These are phyloP conservation scores for Ferrisia virgata DNA, from an alignment of 2,888 invertebrate species.

Conservation along the genomic window DNA sequence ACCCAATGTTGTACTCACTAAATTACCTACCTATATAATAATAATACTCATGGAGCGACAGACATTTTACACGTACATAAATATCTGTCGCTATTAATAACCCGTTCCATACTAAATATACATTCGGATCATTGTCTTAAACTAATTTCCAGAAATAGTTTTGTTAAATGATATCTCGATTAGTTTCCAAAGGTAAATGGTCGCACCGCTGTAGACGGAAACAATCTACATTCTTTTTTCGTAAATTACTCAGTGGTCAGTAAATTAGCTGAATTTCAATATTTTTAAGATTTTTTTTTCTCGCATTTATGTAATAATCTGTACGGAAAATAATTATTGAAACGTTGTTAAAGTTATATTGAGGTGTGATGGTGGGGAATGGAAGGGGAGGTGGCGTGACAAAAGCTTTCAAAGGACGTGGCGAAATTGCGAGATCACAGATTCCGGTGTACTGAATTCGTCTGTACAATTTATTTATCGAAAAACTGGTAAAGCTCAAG, in stretches of 20 bases:
- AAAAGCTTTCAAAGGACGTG: too few relatives aligned
- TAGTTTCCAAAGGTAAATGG: background rate
- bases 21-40: background rate
- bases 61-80: background rate
- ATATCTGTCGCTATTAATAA: background rate
- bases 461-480: too few relatives aligned
- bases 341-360: too few relatives aligned
- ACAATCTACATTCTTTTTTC: background rate
- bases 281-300: too few relatives aligned
- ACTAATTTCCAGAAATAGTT: conserved; percentile 13
- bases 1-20: background rate
- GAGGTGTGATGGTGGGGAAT: too few relatives aligned
- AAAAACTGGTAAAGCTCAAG: too few relatives aligned
- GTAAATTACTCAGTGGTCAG: background rate
- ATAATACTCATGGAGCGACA: background rate
- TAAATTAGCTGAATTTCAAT: too few relatives aligned
- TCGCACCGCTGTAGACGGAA: background rate
- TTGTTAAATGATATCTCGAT: background rate
- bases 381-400: too few relatives aligned
- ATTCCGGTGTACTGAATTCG: too few relatives aligned
- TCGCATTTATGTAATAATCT: too few relatives aligned
- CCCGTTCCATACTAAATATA: background rate
- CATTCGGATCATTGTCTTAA: background rate
- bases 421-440: too few relatives aligned
- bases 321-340: too few relatives aligned